Evolutionary conservation across 53 echinoderm and acorn worm genomes (phyloP).

Genomic region (Astropecten irregularis): DNA sequence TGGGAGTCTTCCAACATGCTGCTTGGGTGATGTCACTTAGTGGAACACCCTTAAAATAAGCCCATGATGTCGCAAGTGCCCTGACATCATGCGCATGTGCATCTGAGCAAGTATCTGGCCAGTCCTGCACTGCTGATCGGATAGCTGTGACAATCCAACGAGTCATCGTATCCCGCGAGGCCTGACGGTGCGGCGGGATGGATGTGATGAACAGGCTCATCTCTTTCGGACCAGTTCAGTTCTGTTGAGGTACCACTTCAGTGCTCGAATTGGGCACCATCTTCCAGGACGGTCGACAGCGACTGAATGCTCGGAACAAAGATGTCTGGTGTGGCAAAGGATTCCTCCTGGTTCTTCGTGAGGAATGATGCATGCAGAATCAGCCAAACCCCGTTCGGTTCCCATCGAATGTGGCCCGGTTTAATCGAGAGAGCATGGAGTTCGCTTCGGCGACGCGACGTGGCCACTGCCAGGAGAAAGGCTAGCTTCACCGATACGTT

Average conservation of each 20-base stretch:
- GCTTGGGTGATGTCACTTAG: no score
- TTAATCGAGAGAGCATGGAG: slow-evolving; percentile 51
- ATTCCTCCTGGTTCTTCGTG: slow-evolving; percentile 20
- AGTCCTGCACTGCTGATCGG: not conserved
- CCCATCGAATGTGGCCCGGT: slow-evolving; percentile 35
- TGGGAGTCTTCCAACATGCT: no score
- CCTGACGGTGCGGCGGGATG: not conserved
- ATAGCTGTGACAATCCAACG: not conserved
- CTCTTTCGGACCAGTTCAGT: not conserved
- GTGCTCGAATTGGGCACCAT: not conserved
- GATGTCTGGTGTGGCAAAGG: slow-evolving; percentile 2
- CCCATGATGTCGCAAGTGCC: no score
- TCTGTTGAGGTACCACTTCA: not conserved
- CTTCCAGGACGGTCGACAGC: not conserved
- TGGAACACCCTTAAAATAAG: no score
- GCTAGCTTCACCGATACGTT: not conserved
- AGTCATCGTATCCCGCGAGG: not conserved
- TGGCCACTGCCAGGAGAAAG: slow-evolving; percentile 19
- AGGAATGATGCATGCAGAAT: slow-evolving; percentile 23
- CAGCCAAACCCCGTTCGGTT: slow-evolving; percentile 15
- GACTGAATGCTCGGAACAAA: slow-evolving; percentile 12
- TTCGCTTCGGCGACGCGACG: slow-evolving; percentile 27
- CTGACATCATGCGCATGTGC: no score
- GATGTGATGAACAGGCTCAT: not conserved
- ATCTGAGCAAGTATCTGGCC: not conserved